Evolutionary conservation across 1,140 invertebrate species (phyloP).

Genomic region (Anoplolepis gracilipes): DNA sequence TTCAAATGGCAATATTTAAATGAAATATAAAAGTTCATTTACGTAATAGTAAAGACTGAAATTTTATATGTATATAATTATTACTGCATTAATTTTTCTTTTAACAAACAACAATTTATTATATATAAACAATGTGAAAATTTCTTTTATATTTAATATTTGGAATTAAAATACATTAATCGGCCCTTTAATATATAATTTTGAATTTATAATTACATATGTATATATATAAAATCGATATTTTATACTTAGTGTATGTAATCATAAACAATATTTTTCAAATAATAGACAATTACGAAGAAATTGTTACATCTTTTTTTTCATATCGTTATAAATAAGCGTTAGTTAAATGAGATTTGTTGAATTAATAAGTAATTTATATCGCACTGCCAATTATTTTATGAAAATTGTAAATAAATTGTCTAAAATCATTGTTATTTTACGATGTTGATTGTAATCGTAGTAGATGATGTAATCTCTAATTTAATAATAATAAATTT

Average conservation of each 20-base stretch:
- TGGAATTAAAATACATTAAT: slow-evolving; percentile 1
- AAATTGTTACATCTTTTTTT: slow-evolving; percentile 24
- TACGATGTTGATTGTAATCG: slow-evolving; percentile 19
- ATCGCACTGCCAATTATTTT: slow-evolving; percentile 26
- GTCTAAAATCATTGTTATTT: slow-evolving; percentile 20
- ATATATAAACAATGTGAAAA: not conserved
- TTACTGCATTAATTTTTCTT: slow-evolving; percentile 7
- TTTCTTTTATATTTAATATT: not conserved
- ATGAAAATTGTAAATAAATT: not conserved
- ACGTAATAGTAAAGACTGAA: not conserved
- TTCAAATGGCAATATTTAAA: slow-evolving; percentile 18
- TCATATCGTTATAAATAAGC: slow-evolving; percentile 79
- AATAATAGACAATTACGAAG: not conserved
- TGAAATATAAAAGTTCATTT: slow-evolving; percentile 26
- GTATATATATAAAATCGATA: not conserved
- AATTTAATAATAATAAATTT: no score
- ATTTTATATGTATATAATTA: slow-evolving; percentile 32
- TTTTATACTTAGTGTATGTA: not conserved
- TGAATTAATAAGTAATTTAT: slow-evolving; percentile 59
- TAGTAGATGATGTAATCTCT: not conserved
- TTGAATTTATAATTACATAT: not conserved
- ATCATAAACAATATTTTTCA: not conserved
- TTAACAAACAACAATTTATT: slow-evolving; percentile 1
- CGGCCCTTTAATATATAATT: not conserved
- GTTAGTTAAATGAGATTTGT: slow-evolving; percentile 77